Conservation (phyloP, 2,888 invertebrate genomes). For the Pollenia griseotomentosa region DNA sequence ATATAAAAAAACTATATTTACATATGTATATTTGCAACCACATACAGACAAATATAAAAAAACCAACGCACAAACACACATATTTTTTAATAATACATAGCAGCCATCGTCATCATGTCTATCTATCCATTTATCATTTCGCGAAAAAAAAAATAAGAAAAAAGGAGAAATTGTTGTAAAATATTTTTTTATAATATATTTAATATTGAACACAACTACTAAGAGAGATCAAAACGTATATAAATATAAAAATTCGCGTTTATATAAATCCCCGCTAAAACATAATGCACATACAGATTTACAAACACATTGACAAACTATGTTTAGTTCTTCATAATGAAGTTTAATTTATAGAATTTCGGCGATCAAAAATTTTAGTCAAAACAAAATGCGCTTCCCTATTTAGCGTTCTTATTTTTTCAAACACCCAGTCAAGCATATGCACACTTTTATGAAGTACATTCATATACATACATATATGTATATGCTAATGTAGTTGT, state of each 20-base stretch:
- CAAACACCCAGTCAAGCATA: background rate
- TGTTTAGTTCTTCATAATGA: conserved; percentile 40
- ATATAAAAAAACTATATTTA: background rate
- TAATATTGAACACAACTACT: conserved; percentile 55
- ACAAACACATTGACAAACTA: background rate
- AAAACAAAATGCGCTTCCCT: conserved; percentile 36
- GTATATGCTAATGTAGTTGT: background rate
- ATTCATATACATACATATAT: background rate
- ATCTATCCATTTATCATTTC: conserved; percentile 25
- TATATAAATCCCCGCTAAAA: conserved; percentile 11
- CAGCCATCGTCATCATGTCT: conserved; percentile 9
- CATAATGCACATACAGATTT: background rate
- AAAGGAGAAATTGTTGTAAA: conserved; percentile 65
- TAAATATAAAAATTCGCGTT: conserved; percentile 30
- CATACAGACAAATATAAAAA: background rate
- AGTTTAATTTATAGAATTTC: conserved; percentile 33
- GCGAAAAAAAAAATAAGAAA: conserved; percentile 47
- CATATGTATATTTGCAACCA: background rate
- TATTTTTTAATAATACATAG: conserved; percentile 8
- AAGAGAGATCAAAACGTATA: conserved; percentile 29
- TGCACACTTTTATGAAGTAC: too few relatives aligned
- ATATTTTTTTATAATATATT: conserved; percentile 40
- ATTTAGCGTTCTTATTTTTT: background rate
- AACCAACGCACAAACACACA: background rate
- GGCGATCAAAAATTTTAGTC: conserved; percentile 31